Evolutionary conservation across 2,113 vertebrate species (phyloP), one percentile per base, ranked within the genome.

Genomic region (Actenoides lindsayi): DNA sequence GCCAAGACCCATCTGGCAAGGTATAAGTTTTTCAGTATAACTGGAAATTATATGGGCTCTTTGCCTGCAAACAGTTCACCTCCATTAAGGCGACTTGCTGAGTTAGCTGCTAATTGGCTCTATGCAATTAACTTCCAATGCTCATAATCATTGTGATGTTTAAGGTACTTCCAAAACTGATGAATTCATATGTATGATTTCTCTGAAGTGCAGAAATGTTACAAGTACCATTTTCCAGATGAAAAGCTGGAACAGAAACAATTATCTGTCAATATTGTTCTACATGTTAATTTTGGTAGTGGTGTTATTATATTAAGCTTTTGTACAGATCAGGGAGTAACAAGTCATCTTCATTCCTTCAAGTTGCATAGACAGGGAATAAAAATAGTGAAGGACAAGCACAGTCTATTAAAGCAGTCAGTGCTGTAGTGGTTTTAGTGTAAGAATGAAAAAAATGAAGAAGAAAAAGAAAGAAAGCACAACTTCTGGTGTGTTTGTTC

Each of bases 251-350:
- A 87, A 63, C n/a, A 62, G 79, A 83, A 39, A 76, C 56, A 70
- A 82, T 87, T 87, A 89, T 54, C 80, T 86, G 46, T 91, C 92
- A 93, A 95, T 75, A 89, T 75, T 75, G 46, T 87, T 95, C 83
- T 81, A 84, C 67, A 69, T 28, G 57, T 83, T 73, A 54, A 79
- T 97, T 92, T 96, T 78, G 8, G 5, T 91, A 94, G 90, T 88
- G 41, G 25, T 77, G 37, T 73, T 80, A 80, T 88, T 94, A 88
- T 92, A 80, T 93, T 80, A 88, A 79, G 28, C 20, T 90, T 93
- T 83, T 62, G 41, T 62, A 44, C 44, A 93, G 46, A 83, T 74
- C 79, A 86, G n/a, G 31, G 51, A 92, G 44, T 65, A 90, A 83
- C 20, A 77, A 90, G 63, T 75, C 19, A n/a, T 92, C 37, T 83